Conservation (phyloP, 2,797 vertebrate species). For the Melanotaenia boesemani region DNA sequence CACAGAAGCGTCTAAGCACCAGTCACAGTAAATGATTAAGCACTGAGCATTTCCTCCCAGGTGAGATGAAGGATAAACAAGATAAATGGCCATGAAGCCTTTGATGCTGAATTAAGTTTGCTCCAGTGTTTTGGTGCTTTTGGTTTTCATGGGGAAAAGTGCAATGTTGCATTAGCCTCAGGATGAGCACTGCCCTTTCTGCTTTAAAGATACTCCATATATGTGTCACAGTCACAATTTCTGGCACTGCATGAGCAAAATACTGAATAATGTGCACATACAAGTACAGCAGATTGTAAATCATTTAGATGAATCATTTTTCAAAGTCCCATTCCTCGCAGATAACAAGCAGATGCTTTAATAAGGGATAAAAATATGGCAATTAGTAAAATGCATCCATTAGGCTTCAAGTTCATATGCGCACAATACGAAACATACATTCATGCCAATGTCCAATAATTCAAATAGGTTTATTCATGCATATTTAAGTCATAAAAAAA, state of each 20-base stretch:
- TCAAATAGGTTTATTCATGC: conserved; percentile 42
- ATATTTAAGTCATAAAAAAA: conserved; percentile 4
- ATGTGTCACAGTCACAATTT: conserved; percentile 53
- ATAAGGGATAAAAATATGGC: conserved; percentile 1
- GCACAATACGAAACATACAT: conserved; percentile 10
- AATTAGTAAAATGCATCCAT: conserved; percentile 29
- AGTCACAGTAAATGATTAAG: conserved; percentile 65
- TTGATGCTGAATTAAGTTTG: conserved; percentile 65
- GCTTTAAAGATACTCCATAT: conserved; percentile 57
- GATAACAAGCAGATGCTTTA: background rate
- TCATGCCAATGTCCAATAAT: conserved; percentile 2
- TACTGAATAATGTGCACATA: background rate
- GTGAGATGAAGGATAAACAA: conserved; percentile 68
- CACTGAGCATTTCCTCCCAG: conserved; percentile 65
- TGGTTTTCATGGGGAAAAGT: conserved; percentile 49
- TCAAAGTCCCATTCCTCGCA: background rate
- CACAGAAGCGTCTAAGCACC: conserved; percentile 41
- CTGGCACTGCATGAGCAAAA: conserved; percentile 25
- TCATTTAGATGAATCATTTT: background rate
- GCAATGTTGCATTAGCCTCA: conserved; percentile 59
- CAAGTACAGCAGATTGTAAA: background rate
- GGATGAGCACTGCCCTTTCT: conserved; percentile 68
- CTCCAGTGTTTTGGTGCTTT: conserved; percentile 46
- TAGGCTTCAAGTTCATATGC: background rate
- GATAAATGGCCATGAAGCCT: conserved; percentile 58